Evolutionary conservation across 2,113 vertebrate genomes (phyloP), one percentile per base, ranked within the genome.

Genomic region (Chloropsis hardwickii): DNA sequence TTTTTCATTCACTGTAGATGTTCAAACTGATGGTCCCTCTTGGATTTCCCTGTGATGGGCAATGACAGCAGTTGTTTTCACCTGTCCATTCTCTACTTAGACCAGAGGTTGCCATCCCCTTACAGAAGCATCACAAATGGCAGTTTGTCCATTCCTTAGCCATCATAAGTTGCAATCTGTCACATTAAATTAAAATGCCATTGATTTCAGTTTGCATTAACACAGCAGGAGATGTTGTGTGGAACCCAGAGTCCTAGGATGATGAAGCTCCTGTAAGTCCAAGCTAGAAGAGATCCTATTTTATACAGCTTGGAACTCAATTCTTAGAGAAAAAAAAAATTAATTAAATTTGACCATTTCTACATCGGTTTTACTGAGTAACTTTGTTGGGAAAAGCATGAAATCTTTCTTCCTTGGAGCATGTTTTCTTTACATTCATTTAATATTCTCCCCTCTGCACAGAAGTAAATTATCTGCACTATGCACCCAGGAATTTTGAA

Each of bases 391-490:
- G 76, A 90, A 57, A 94, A 65, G 12, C 22, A 56, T 28, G 33
- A 86, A 88, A 80, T 81, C 62, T 90, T 51, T 87, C 78, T 86
- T 42, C 42, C 42, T 42, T n/a, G 51, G 28, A 90, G 15, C 39
- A 81, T 40, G 31, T 18, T 94, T 91, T 80, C 50, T 88, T 82
- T 81, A 60, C 9, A 24, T 51, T 83, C 19, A 48, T 74, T 94
- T 80, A 60, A 83, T 40, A 85, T 62, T 83, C 47, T 86, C 18
- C 29, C 15, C 28, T 82, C 51, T 77, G 39, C 44, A 78, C 18
- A 88, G 87, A 78, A 70, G 74, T 90, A 69, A 95, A 95, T 86
- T 95, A 95, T 92, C 94, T 86, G 22, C 51, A 64, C 64, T 45
- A 2, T 88, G 81, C 93, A 96, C 88, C 78, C 76, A 90, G 85